Percentiles rank a stretch among this genome's conserved stretches.
These are phyloP conservation scores for Planiliza haematocheilus DNA, from an alignment of 2,113 vertebrate species.

Conservation along the genomic window DNA sequence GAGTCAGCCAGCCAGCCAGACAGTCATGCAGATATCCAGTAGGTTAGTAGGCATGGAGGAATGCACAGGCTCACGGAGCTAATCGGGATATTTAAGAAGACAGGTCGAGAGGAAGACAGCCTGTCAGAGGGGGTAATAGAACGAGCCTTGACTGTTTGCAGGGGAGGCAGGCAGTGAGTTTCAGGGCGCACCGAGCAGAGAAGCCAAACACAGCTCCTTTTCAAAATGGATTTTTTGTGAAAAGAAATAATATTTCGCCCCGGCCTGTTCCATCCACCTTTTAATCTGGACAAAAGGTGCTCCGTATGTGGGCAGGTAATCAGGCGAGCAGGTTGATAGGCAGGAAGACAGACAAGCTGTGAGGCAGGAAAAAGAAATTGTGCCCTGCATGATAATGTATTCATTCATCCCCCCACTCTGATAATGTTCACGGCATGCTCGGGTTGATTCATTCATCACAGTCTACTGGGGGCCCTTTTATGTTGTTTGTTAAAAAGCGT, in stretches of 20 bases:
- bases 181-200: constrained; percentile 9
- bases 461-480: constrained; percentile 68
- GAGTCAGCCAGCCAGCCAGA: constrained; percentile 12
- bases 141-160: constrained; percentile 35
- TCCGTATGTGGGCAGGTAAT: constrained; percentile 73
- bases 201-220: constrained; percentile 33
- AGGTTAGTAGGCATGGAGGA: constrained; percentile 1
- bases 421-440: constrained; percentile 74
- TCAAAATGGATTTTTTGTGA: constrained; percentile 45
- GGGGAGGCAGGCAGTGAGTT: constrained; percentile 13
- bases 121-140: constrained; percentile 45
- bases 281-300: constrained; percentile 67
- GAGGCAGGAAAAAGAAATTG: constrained; percentile 70
- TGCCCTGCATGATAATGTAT: constrained; percentile 74
- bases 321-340: constrained; percentile 65
- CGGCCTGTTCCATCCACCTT: constrained; percentile 30
- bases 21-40: constrained; percentile 24
- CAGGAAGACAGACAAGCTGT: constrained; percentile 73
- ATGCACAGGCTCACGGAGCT: constrained; percentile 36
- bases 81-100: constrained; percentile 54
- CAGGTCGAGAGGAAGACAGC: constrained; percentile 42
- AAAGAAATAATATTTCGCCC: constrained; percentile 60
- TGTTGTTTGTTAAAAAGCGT: constrained; percentile 67
- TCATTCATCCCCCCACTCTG: constrained; percentile 72
- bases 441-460: constrained; percentile 77